These are phyloP conservation scores for Dipodomys ordii DNA, from an alignment of 2,113 vertebrate genomes.

Conservation along the genomic window DNA sequence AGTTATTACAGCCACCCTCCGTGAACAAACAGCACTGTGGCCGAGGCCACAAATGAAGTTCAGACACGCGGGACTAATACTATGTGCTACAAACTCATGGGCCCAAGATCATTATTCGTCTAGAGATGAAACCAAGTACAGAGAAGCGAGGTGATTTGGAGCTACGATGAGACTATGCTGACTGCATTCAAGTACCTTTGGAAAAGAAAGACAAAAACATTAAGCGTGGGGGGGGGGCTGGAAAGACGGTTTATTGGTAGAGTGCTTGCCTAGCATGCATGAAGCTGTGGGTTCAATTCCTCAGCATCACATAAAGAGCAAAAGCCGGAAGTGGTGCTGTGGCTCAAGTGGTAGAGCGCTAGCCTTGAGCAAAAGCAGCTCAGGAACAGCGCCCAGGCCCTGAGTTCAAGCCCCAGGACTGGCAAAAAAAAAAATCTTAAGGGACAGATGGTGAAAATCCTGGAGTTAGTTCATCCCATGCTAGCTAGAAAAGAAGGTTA, in stretches of 20 bases:
- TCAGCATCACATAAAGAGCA: no score
- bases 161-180: neutral
- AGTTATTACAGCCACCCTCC: neutral
- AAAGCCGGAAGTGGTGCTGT: no score
- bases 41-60: neutral
- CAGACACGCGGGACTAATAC: neutral
- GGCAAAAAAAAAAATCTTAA: neutral
- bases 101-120: neutral
- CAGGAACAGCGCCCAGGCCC: no score
- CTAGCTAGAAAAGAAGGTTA: neutral
- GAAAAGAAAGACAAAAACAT: neutral
- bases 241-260: no score
- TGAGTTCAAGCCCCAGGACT: no score
- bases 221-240: no score
- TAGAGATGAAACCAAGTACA: neutral
- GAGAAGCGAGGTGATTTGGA: neutral
- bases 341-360: no score
- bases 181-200: constrained; percentile 15
- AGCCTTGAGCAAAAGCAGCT: no score
- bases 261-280: no score
- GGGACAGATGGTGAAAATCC: neutral
- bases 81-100: neutral
- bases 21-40: neutral
- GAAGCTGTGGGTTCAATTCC: no score
- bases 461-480: neutral